Percentiles rank a stretch among this genome's conserved stretches.
These are phyloP conservation scores for Pristionchus japonicus DNA, from an alignment of 2,888 invertebrate genomes.

Conservation along the genomic window DNA sequence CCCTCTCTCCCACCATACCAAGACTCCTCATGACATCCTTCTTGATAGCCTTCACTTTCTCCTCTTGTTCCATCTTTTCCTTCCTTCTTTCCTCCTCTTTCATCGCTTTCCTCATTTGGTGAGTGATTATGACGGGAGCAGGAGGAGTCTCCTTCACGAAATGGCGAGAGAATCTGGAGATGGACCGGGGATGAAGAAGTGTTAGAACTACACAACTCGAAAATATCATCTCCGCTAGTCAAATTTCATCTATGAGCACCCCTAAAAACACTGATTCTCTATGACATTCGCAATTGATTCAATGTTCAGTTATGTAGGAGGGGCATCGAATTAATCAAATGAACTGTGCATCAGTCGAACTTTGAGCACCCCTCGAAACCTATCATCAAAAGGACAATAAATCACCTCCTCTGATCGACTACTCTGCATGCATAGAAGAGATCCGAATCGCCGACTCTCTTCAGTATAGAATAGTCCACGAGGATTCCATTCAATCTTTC, in stretches of 20 bases:
- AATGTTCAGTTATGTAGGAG: background rate
- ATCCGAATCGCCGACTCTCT: conserved; percentile 47
- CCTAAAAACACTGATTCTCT: too few relatives aligned
- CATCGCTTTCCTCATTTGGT: background rate
- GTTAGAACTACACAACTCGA: too few relatives aligned
- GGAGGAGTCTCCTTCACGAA: conserved; percentile 32
- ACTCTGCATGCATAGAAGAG: conserved; percentile 47
- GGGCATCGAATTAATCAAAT: background rate
- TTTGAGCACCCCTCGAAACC: background rate
- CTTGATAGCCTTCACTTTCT: background rate
- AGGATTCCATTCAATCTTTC: conserved; percentile 48
- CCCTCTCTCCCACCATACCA: too few relatives aligned
- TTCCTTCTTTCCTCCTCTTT: background rate
- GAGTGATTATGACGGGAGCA: background rate
- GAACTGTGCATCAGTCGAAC: too few relatives aligned
- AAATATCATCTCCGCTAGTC: too few relatives aligned
- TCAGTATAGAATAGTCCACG: conserved; percentile 47
- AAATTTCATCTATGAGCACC: too few relatives aligned
- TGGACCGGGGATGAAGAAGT: background rate
- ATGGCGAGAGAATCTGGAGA: conserved; percentile 39
- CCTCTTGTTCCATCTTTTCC: conserved; percentile 26
- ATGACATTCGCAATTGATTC: too few relatives aligned
- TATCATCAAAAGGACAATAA: background rate
- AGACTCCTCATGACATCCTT: conserved; percentile 34
- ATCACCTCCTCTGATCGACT: conserved; percentile 15